phyloP scores from a whole-genome alignment of 2,888 invertebrate species.

The Dryocosmus kuriphilus region DNA sequence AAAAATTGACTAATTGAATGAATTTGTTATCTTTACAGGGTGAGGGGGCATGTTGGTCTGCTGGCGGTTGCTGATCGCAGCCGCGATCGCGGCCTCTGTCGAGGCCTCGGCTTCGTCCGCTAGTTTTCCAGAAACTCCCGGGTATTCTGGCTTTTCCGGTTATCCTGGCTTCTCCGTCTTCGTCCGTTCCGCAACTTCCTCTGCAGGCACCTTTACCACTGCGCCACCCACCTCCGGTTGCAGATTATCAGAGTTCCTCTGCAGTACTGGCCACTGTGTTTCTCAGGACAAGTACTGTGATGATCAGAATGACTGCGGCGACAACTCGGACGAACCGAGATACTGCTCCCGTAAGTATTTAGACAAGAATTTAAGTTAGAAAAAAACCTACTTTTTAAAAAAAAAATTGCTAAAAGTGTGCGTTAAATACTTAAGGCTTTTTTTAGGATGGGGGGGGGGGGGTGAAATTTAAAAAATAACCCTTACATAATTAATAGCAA shows the following conservation, averaged over 20 bases:
- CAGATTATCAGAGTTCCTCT: conserved; percentile 79
- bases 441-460: too few relatives aligned
- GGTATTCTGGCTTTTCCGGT: conserved; percentile 62
- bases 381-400: too few relatives aligned
- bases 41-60: conserved; percentile 76
- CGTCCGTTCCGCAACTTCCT: conserved; percentile 58
- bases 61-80: conserved; percentile 77
- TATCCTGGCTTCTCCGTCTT: conserved; percentile 60
- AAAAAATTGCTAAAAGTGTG: too few relatives aligned
- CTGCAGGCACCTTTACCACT: conserved; percentile 44
- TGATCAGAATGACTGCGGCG: conserved; percentile 87
- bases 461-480: too few relatives aligned
- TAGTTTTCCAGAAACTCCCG: conserved; percentile 49
- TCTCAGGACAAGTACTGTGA: conserved; percentile 88
- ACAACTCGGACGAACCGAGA: conserved; percentile 87
- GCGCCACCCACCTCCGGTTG: conserved; percentile 57
- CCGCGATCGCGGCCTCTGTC: conserved; percentile 74
- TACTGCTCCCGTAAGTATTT: conserved; percentile 87
- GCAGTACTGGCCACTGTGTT: conserved; percentile 81
- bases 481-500: too few relatives aligned
- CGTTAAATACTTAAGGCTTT: too few relatives aligned
- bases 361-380: not conserved
- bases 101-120: conserved; percentile 65
- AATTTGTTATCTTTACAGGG: conserved; percentile 47
- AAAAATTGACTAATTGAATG: not conserved